Base-by-base conservation (phyloP, 2,113 vertebrate genomes). In the Aptenodytes forsteri region DNA sequence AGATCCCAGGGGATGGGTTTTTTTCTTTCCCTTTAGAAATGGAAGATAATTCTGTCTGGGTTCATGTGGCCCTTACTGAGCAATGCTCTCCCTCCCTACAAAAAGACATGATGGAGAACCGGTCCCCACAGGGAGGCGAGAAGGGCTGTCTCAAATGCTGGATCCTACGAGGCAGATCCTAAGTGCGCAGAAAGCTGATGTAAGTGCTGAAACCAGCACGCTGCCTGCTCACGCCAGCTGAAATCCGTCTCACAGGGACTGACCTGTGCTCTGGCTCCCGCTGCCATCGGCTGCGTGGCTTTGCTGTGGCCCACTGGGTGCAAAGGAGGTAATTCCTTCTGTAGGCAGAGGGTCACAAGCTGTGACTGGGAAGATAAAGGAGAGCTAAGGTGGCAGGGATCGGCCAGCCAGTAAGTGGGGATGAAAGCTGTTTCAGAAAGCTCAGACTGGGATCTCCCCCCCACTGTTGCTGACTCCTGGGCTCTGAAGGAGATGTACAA, bases 271-370 rank as follows among this genome's bases (percentile, higher is more conserved):
- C 50, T 20, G 44, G 38, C 27, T 81, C 26, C 18, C 0, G 6
- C n/a, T 81, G 50, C 26, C 22, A 18, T 38, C 8, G 0, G 30
- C 38, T 30, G 9, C 0, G 0, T 18, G 47, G 50, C 47, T 69
- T 65, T 40, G 47, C 32, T 36, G 36, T 25, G 49, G 18, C 54
- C 32, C 42, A 16, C 17, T 21, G 49, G 34, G 29, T 40, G 44
- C 36, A 47, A 46, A 69, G 32, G 29, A 56, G 7, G 27, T 27
- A 44, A 67, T 46, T 30, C 30, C 47, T 40, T 56, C 27, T n/a
- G 46, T 20, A 62, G 54, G 61, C 0, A 2, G 40, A 34, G 54
- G 18, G 71, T 38, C 16, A 22, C 12, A 50, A 66, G 20, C 47
- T 78, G 65, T 38, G 52, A n/a, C 23, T 26, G 42, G 49, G 36